phyloP scores from a whole-genome alignment of 2,797 vertebrate genomes.

The Chromobotia macracanthus region DNA sequence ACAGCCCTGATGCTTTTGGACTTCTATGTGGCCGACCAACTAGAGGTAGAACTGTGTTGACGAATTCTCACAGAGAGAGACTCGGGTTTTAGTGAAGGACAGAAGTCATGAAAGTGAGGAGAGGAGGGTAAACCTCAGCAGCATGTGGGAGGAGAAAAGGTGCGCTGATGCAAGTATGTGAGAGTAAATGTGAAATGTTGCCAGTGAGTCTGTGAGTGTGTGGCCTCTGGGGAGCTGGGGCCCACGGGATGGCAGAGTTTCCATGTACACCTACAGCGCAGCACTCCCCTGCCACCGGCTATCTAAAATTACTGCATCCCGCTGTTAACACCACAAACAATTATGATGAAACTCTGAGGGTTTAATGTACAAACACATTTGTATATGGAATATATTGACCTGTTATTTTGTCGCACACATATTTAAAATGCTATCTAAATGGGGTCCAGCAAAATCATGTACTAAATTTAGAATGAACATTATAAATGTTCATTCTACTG shows the following conservation, averaged over 20 bases:
- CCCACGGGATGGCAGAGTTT: constrained; percentile 56
- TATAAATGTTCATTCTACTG: no score
- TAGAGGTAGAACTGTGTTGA: constrained; percentile 56
- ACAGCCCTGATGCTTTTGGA: constrained; percentile 80
- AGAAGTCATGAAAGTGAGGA: not conserved
- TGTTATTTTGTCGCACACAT: not conserved
- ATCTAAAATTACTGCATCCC: constrained; percentile 62
- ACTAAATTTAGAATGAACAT: no score
- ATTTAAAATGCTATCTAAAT: no score
- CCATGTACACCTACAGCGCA: constrained; percentile 57
- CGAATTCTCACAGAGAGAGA: constrained; percentile 55
- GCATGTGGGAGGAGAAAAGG: not conserved
- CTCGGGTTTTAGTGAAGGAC: constrained; percentile 1
- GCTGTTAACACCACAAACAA: constrained; percentile 58
- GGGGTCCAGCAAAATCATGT: no score
- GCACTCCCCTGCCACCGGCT: constrained; percentile 59
- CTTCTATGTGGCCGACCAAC: constrained; percentile 72
- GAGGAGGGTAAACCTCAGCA: not conserved
- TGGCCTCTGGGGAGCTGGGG: constrained; percentile 14
- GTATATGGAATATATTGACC: constrained; percentile 25
- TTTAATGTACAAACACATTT: constrained; percentile 24
- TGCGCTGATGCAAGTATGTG: constrained; percentile 44
- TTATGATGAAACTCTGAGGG: constrained; percentile 70
- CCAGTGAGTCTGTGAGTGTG: constrained; percentile 25
- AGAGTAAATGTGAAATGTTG: constrained; percentile 34